These are phyloP conservation scores for Taeniopygia guttata DNA, from an alignment of 2,797 vertebrate genomes.

Conservation along the genomic window DNA sequence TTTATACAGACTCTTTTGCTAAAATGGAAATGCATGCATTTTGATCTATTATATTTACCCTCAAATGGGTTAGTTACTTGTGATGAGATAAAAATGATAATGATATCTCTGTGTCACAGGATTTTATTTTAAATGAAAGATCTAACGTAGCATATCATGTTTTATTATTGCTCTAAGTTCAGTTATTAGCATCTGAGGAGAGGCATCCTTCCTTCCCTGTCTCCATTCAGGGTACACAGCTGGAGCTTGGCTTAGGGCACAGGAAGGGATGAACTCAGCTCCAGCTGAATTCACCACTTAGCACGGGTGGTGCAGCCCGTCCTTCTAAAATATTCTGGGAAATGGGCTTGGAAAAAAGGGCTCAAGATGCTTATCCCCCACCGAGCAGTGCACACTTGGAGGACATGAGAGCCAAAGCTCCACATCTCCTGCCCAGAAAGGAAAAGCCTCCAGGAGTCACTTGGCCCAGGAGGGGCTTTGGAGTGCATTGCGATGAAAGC, in stretches of 20 bases:
- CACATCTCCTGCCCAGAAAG: not conserved
- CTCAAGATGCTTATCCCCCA: not conserved
- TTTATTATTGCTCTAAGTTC: slow-evolving; percentile 22
- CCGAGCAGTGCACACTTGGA: not conserved
- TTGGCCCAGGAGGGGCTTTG: not conserved
- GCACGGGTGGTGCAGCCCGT: not conserved
- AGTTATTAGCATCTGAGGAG: not conserved
- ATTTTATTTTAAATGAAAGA: slow-evolving; percentile 60
- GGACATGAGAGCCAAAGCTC: not conserved
- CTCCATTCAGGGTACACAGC: not conserved
- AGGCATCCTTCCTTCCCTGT: not conserved
- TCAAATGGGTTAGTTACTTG: slow-evolving; percentile 29
- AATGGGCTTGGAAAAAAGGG: not conserved
- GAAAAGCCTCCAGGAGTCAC: not conserved
- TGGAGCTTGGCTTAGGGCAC: not conserved
- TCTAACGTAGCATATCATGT: not conserved
- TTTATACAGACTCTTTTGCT: not conserved
- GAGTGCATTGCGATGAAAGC: rapidly evolving
- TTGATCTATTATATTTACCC: slow-evolving; percentile 39
- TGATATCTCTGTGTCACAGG: slow-evolving; percentile 13
- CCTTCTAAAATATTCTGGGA: not conserved
- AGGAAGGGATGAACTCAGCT: not conserved
- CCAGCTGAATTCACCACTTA: not conserved
- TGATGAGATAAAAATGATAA: slow-evolving; percentile 38
- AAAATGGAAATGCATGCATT: not conserved